Base-by-base conservation (phyloP, 2,888 invertebrate genomes). In the Netelia fuscicornis region DNA sequence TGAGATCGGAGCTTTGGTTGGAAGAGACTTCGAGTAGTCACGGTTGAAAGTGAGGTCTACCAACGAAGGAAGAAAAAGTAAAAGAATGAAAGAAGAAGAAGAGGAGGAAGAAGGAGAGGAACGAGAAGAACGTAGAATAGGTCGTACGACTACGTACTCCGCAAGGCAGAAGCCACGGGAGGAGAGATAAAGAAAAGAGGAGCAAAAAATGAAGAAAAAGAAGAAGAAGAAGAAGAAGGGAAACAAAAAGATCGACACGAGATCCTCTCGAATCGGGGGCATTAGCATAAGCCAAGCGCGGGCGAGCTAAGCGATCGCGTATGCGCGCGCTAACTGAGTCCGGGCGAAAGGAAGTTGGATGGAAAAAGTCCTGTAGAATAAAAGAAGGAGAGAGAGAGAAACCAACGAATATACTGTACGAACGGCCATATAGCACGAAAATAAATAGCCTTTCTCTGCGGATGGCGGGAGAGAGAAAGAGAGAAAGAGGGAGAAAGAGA, bases 271-370 rank as follows among this genome's bases (percentile, higher is more conserved):
- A 83, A 85, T 85, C 81, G 91, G 90, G 91, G 86, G 89, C 92
- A 92, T 92, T 92, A 92, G 92, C 92, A 92, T 91, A 92, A 92
- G 92, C 91, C 91, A 90, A 90, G 90, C 90, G 54, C 54, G 75
- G 79, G 71, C 89, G 86, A 89, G 90, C 90, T 91, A 91, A 92
- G 91, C 92, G 91, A 78, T 81, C 82, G 85, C 81, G 81, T 68
- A 81, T 79, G 82, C 81, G 71, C 78, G 71, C 68, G 67, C 72
- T 67, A 78, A 84, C 74, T 72, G 79, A 72, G 77, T 72, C 77
- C 68, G 62, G 74, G 58, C 67, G 62, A 75, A 48, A 48, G 62
- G 74, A 17, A 67, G 11, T 10, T 13, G 13, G 48, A 13, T 48
- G 48, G 30, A 83, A 30, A 30, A 48, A 48, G 37, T 23, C 13